phyloP scores from a whole-genome alignment of 2,797 vertebrate genomes.

The Pachyuromys duprasi region DNA sequence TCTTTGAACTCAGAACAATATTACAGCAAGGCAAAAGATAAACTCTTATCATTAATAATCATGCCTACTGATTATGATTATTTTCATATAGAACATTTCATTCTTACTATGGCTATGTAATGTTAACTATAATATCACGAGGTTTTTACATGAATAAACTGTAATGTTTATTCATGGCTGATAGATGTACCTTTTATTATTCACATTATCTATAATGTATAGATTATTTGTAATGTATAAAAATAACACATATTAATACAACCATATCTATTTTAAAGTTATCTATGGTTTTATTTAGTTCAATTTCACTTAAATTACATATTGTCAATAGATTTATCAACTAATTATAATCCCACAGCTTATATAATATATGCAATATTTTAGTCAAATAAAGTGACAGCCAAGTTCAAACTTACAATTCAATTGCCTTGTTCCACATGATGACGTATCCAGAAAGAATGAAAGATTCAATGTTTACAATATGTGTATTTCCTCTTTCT shows the following conservation, averaged over 20 bases:
- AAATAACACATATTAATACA: conserved; percentile 23
- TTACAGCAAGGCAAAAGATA: conserved; percentile 38
- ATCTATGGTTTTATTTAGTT: conserved; percentile 40
- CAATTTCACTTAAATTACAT: conserved; percentile 39
- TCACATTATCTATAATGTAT: conserved; percentile 20
- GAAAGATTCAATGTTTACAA: conserved; percentile 99
- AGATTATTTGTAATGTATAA: conserved; percentile 41
- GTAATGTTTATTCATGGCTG: conserved; percentile 25
- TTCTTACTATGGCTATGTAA: conserved; percentile 25
- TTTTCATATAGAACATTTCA: conserved; percentile 55
- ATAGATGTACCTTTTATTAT: neutral
- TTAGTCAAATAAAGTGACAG: conserved; percentile 64
- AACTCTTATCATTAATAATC: neutral
- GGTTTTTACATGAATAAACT: conserved; percentile 51
- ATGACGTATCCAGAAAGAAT: conserved; percentile 98
- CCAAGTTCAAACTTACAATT: conserved; percentile 92
- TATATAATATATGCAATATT: conserved; percentile 45
- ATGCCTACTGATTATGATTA: conserved; percentile 5
- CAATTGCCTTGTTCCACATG: conserved; percentile 99
- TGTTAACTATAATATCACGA: neutral
- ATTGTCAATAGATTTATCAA: conserved; percentile 25
- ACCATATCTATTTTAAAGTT: conserved; percentile 31
- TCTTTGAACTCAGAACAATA: conserved; percentile 14
- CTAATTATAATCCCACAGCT: neutral
- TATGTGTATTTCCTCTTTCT: conserved; percentile 97